Evolutionary conservation across 2,797 vertebrate species (phyloP), one percentile per base, ranked within the genome.

Genomic region (Syndactyla subalaris): DNA sequence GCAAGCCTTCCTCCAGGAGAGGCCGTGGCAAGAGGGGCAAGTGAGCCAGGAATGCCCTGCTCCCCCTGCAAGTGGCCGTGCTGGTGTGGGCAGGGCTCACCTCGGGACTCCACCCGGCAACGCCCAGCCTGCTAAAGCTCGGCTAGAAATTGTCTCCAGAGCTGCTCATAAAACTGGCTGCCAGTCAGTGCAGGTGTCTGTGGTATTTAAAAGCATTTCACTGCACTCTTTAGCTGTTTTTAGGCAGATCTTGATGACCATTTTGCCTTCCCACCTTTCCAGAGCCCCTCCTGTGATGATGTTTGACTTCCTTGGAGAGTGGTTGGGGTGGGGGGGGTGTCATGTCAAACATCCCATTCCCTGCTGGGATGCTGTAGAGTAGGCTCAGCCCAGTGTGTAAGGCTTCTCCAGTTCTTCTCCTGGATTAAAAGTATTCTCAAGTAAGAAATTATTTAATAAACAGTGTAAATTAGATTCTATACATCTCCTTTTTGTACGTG

Each of bases 21-120:
- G 98, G 99, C 61, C 98, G 99, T 7, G 98, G 98, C 97, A 99
- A 99, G 97, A 98, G 99, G 96, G 99, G 99, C 97, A 99, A 99
- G 95, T 99, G 99, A 98, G 55, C 36, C 12, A 9, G 0, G 20
- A 26, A 32, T 6, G 46, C 16, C 24, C 49, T 14, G 34, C 82
- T 78, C 7, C 80, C 59, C 18, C 52, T 39, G 54, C 20, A 84
- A 39, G 49, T 55, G 89, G 92, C 84, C 2, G 0, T 67, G 59
- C 61, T 57, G 39, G 45, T 58, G 54, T 24, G 29, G 92, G 78
- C 75, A 78, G 27, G 77, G 80, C 90, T 89, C 66, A 4, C 30
- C 88, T 93, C 1, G 71, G 95, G 79, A 87, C 89, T 89, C 62
- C 1, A 14, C 75, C 94, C 93, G 62, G 85, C 48, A 84, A 85